Base-by-base conservation (phyloP, 2,888 invertebrate species). In the Acrocyrtus sp. region DNA sequence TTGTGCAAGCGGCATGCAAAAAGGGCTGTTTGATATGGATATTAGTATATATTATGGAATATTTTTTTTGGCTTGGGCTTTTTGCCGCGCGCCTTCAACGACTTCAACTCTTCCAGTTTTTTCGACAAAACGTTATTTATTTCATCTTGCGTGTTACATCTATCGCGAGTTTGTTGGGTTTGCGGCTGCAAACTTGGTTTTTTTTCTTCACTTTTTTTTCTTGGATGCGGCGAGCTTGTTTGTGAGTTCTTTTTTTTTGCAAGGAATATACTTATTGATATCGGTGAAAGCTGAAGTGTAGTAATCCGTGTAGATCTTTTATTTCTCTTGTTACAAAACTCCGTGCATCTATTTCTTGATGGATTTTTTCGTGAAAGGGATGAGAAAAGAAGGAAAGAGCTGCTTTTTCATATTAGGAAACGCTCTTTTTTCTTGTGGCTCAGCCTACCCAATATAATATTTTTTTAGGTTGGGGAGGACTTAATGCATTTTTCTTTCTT, bases 1-100 rank as follows among this genome's bases (percentile, higher is more conserved):
- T 26, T 15, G 22, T 39, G 27, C 47, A n/a, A 61, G 41, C 60
- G 61, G 26, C 47, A 72, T 72, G 72, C 72, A 72, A 72, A n/a
- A 72, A 72, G 72, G 63, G 58, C 56, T 51, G 72, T 58, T 70
- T 72, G 72, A 72, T 72, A 72, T 72, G 72, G 65, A 72, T 72
- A 70, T 62, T 70, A 61, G 61, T 68, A 53, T 60, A 61, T 62
- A 68, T 68, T 68, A 68, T 57, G 58, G 43, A 60, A 34, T 8
- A 12, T n/a, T n/a, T 34, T 34, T 34, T 5, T 8, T 5, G 34
- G 34, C 12, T 34, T 12, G 6, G 5, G 6, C 34, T 34, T 34
- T 34, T 34, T 12, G 5, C 34, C 34, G 34, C 34, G n/a, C n/a
- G n/a, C n/a, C n/a, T 34, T 34, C 34, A 34, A 34, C n/a, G n/a